Evolutionary conservation across 2,888 invertebrate species (phyloP), one percentile per base, ranked within the genome.

Genomic region (Oligia latruncula): DNA sequence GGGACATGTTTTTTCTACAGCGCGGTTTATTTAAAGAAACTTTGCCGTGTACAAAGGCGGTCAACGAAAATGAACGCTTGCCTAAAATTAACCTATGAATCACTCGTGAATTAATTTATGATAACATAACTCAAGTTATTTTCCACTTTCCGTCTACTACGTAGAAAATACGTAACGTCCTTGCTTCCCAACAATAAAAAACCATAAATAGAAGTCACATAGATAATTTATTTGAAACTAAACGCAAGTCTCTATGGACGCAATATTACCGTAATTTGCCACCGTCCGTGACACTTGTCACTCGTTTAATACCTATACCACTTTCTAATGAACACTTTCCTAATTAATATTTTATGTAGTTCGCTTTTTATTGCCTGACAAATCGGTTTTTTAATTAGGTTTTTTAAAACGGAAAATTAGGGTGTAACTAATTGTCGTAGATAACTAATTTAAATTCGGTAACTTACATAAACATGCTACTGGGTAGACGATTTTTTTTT

Each of bases 221-320:
- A 88, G 76, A 88, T 78, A 88, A 88, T 88, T 86, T 86, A 88
- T 89, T 83, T 78, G 77, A 82, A 89, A 88, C 74, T 86, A 88
- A 88, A 86, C 87, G 80, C 78, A 46, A 71, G 40, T 85, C 88
- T 72, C 89, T 13, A 15, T 35, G 71, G 85, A 20, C 66, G 6
- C 17, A 85, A 77, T 80, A 88, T 85, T 82, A 80, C 75, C 60
- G 80, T 80, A 83, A 87, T 85, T 78, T 17, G 64, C n/a, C 15
- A 1, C 15, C 80, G 78, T 58, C 83, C 85, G 71, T 88, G 85
- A 88, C 89, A 83, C 85, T 82, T 85, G 79, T 86, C 89, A 83
- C 76, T 64, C 66, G 67, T 60, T 75, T 83, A 71, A 78, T 84
- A 29, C 29, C 29, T 29, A 65, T 70, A 77, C 79, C 80, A 82